Base-by-base conservation (phyloP, 2,113 vertebrate genomes). In the Dermatemys mawii region DNA sequence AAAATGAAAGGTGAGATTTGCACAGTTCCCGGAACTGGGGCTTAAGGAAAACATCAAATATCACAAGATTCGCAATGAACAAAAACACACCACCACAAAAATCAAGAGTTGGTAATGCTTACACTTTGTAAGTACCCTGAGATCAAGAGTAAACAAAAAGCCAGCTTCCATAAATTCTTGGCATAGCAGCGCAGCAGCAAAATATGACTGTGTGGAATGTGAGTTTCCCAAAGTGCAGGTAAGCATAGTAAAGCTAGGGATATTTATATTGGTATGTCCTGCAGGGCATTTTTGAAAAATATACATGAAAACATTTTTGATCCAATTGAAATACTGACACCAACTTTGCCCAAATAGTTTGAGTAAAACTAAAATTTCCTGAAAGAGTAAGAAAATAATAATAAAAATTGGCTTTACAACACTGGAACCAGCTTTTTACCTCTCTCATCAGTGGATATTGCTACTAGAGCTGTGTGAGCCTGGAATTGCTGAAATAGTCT, bases 341-440 rank as follows among this genome's bases (percentile, higher is more conserved):
- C 41, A 48, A 5, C 49, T 29, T 11, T 79, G 48, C 17, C 21
- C 82, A 85, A 87, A 48, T 4, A 78, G 55, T 57, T 29, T 85
- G 49, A 90, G 14, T 17, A 19, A 54, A 83, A 60, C 2, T 0
- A 24, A 4, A 84, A 7, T 0, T 2, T 1, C 5, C 22, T 83
- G 75, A 70, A 87, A 32, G 57, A 49, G 8, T 12, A 84, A 78
- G 4, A 2, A n/a, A 5, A 46, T 1, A 24, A 5, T 78, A 19
- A 5, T 54, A 78, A 48, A 81, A 78, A 81, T 14, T 51, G 2
- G 4, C 26, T 92, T 92, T 81, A n/a, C 1, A 1, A 53, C n/a
- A 53, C 38, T 1, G 29, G 44, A 19, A 24, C 51, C 11, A 1
- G 27, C 16, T 57, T 57, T 70, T 24, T 44, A 76, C 32, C 8